phyloP scores from a whole-genome alignment of 2,888 invertebrate genomes.

The Smittia aterrima region DNA sequence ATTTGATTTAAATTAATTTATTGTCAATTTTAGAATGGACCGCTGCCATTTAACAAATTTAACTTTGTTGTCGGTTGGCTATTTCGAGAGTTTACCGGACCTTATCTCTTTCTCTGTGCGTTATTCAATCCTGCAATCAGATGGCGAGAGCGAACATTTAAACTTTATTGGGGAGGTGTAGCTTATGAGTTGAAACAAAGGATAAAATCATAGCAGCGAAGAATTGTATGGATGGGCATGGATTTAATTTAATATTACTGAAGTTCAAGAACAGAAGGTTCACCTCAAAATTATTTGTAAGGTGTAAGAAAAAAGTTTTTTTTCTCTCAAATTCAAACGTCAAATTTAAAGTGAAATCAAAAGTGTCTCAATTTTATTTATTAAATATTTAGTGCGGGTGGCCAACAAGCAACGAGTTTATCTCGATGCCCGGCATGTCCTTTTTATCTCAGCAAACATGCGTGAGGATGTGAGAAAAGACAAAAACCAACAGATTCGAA shows the following conservation, averaged over 20 bases:
- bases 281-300: neutral
- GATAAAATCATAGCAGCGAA: slow-evolving; percentile 56
- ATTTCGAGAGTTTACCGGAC: slow-evolving; percentile 86
- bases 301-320: too few relatives aligned
- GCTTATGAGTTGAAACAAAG: slow-evolving; percentile 84
- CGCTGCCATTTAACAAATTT: slow-evolving; percentile 90
- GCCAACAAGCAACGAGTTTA: neutral
- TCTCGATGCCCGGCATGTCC: neutral
- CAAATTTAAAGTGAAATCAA: slow-evolving; percentile 19
- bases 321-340: neutral
- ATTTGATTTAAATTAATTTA: neutral
- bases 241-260: slow-evolving; percentile 1
- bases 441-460: neutral
- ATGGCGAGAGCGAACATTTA: slow-evolving; percentile 91
- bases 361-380: slow-evolving; percentile 18
- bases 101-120: slow-evolving; percentile 84
- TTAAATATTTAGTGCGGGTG: neutral
- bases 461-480: neutral
- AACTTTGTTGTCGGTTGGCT: slow-evolving; percentile 95
- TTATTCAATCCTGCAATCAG: slow-evolving; percentile 83
- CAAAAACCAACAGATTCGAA: neutral
- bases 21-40: slow-evolving; percentile 68
- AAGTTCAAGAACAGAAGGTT: neutral
- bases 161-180: slow-evolving; percentile 91
- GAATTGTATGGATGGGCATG: neutral